Base-by-base conservation (phyloP, 2,888 invertebrate species). In the Lissocephala sabroskyi region DNA sequence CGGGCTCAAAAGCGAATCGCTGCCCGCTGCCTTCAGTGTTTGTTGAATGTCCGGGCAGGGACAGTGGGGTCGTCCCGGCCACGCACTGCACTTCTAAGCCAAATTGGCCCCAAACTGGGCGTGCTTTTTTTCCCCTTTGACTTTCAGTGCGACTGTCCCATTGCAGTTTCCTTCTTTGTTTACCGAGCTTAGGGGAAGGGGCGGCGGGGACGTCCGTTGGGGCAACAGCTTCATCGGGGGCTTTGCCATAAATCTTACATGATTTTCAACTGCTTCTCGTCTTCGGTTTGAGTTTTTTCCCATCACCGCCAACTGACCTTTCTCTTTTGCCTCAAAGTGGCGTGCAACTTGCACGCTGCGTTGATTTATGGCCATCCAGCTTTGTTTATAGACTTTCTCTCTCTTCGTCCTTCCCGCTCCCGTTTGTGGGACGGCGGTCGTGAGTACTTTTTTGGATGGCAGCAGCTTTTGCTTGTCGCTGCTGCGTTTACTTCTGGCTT, bases 361-460 rank as follows among this genome's bases (percentile, higher is more conserved):
- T 74, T 74, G 68, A 68, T 68, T 68, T 68, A 68, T 74, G 61
- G 64, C 48, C 51, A 26, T 16, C 9, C 41, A 46, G 44, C 54
- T 45, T 52, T 57, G 47, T 66, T 66, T 62, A 66, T 62, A 63
- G 56, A 56, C 48, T 16, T 43, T 45, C 39, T 49, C 7, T 33
- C 29, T 46, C 45, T n/a, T 39, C 28, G 37, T n/a, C 35, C n/a
- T n/a, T n/a, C n/a, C n/a, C n/a, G n/a, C n/a, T n/a, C n/a, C n/a
- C n/a, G n/a, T 35, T 30, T 49, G 9, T 26, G 39, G 19, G 4
- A 26, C 5, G 26, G 26, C 26, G 3, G n/a, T 29, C 29, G n/a
- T 30, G 30, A 11, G 41, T 30, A 30, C n/a, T n/a, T n/a, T n/a
- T 41, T 17, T 30, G 30, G 16, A 2, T 41, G 49, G 28, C 62